A percentile compares a stretch with the other conserved stretches of the same genome.
These are phyloP conservation scores for Helicolenus hilgendorfi DNA, from an alignment of 2,797 vertebrate species.

Conservation along the genomic window DNA sequence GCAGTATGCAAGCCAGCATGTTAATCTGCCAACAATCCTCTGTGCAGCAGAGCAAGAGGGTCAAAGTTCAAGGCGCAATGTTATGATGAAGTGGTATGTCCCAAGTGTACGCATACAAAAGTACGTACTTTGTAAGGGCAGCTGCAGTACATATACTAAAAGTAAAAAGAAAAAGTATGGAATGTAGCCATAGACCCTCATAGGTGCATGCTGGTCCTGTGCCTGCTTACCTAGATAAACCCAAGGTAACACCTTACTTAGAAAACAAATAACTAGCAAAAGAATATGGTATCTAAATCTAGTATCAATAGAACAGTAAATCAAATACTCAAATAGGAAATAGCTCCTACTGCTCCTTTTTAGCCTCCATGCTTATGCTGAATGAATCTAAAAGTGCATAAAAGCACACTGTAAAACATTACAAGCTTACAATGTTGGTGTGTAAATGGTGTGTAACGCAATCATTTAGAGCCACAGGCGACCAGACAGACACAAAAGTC, in stretches of 20 bases:
- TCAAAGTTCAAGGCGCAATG: no score
- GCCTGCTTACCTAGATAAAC: not conserved
- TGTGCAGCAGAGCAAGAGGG: no score
- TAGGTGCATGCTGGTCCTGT: not conserved
- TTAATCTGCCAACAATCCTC: no score
- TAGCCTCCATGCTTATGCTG: not conserved
- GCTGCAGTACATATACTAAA: no score
- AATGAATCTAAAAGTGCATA: not conserved
- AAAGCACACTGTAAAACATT: not conserved
- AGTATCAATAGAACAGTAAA: not conserved
- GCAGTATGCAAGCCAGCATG: no score
- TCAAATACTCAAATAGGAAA: not conserved
- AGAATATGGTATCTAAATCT: not conserved
- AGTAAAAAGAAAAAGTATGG: no score
- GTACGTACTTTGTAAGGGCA: no score
- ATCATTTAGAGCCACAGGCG: not conserved
- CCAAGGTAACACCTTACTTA: not conserved
- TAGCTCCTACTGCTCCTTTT: not conserved
- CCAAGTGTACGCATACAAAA: no score
- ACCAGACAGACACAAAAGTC: slow-evolving; percentile 21
- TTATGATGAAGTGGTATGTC: no score
- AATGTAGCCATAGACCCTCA: not conserved
- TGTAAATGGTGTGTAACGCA: not conserved
- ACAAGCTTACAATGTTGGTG: not conserved
- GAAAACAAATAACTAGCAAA: not conserved